Evolutionary conservation across 1,140 invertebrate species (phyloP), one percentile per base, ranked within the genome.

Genomic region (Linepithema humile): DNA sequence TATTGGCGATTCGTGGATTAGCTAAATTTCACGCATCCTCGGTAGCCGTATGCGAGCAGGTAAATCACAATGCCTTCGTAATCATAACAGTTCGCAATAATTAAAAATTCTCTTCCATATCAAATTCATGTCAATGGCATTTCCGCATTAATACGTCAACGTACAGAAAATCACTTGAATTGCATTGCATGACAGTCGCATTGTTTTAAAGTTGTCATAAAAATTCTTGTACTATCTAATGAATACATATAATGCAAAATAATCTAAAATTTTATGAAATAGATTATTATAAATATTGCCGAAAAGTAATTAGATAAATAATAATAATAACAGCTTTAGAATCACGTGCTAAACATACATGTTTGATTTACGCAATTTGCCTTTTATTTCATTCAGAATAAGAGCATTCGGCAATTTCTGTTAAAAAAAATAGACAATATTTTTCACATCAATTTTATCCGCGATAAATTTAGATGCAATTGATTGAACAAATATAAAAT

Each of bases 21-120:
- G 96, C 95, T 3, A 95, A 91, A 85, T 95, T 96, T 90, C 96
- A 96, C 85, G 96, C 95, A 3, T 90, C 94, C 2, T 95, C 95
- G 0, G 92, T 95, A 32, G 94, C 94, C 9, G 80, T 95, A 75
- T 94, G 93, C 70, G 93, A 95, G 88, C 94, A 95, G 90, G 95
- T 95, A 91, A 50, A 45, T 48, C 17, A 43, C 9, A 3, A 38
- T 0, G 17, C 20, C 12, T 23, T 1, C 43, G 43, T 45, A 26
- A 15, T 45, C 2, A 4, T 60, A 40, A 38, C 1, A 10, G 38
- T 10, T 15, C 29, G 20, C 17, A 2, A 59, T 55, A 9, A 38
- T 17, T 38, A 40, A 40, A 9, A 40, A 40, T 57, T 73, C 9
- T 32, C 15, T 7, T 38, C 0, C n/a, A 53, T 20, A 53, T 20